Evolutionary conservation across 2,113 vertebrate genomes (phyloP).

Genomic region (Himantopus leucocephalus): DNA sequence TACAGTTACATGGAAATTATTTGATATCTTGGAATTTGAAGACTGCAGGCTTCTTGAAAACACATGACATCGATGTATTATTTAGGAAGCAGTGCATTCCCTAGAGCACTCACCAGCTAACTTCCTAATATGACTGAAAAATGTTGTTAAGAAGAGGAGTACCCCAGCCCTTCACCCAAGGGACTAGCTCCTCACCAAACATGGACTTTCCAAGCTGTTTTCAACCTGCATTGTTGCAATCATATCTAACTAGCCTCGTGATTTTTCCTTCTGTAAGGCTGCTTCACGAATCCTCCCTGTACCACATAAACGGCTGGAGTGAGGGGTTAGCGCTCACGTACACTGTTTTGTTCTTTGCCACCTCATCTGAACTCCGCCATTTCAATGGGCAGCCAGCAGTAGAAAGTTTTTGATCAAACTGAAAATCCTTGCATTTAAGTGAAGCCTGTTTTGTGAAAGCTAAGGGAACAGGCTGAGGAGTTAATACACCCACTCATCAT

Average conservation of each 20-base stretch:
- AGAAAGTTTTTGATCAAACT: slow-evolving; percentile 11
- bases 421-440: slow-evolving; percentile 22
- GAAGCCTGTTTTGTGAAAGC: slow-evolving; percentile 21
- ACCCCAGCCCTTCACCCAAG: not conserved
- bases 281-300: not conserved
- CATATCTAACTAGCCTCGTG: not conserved
- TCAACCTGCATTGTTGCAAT: not conserved
- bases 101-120: not conserved
- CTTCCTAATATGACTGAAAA: not conserved
- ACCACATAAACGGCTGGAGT: not conserved
- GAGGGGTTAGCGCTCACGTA: not conserved
- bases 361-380: not conserved
- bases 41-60: not conserved
- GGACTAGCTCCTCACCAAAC: not conserved
- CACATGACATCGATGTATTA: not conserved
- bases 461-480: slow-evolving; percentile 17
- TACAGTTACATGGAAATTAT: not conserved
- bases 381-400: not conserved
- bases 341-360: not conserved
- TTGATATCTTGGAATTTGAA: not conserved
- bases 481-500: slow-evolving; percentile 38
- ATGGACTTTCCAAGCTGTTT: not conserved
- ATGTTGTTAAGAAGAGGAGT: not conserved
- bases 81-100: not conserved
- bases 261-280: not conserved